A percentile compares a stretch with the other conserved stretches of the same genome.
Evolutionary conservation across 1,140 invertebrate genomes (phyloP).

Genomic region (Asobara japonica): DNA sequence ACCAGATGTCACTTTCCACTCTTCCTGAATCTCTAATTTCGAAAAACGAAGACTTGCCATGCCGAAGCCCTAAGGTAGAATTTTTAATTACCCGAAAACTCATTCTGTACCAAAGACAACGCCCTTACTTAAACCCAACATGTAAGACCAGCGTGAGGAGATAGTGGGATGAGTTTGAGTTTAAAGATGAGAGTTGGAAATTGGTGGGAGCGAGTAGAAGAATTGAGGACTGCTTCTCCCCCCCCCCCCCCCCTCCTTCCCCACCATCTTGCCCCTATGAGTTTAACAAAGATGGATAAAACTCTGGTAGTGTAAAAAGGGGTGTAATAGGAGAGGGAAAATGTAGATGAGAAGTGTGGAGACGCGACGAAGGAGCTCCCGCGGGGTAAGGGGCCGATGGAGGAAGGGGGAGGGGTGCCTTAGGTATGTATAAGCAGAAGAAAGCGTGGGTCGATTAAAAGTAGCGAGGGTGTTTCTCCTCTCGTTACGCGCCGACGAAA

Average conservation of each 20-base stretch:
- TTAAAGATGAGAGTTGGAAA: slow-evolving; percentile 19
- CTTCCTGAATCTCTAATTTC: too few relatives aligned
- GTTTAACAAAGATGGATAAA: slow-evolving; percentile 43
- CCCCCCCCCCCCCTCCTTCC: not conserved
- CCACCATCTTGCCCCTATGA: not conserved
- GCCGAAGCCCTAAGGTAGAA: not conserved
- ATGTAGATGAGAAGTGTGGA: slow-evolving; percentile 51
- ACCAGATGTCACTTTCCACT: too few relatives aligned
- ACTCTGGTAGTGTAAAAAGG: slow-evolving; percentile 22
- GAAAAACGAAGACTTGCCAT: too few relatives aligned
- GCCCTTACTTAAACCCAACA: slow-evolving; percentile 62
- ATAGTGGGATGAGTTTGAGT: not conserved
- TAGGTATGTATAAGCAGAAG: slow-evolving; percentile 67
- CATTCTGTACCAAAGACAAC: slow-evolving; percentile 56
- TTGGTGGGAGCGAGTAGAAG: slow-evolving; percentile 15
- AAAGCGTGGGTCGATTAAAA: slow-evolving; percentile 69
- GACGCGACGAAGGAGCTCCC: not conserved
- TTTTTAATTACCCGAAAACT: not conserved
- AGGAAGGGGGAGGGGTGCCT: slow-evolving; percentile 42
- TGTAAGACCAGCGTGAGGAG: slow-evolving; percentile 9
- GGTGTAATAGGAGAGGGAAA: slow-evolving; percentile 39
- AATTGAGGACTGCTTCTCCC: not conserved
- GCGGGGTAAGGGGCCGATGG: slow-evolving; percentile 37
- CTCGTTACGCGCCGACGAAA: slow-evolving; percentile 59
- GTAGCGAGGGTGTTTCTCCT: slow-evolving; percentile 69